These are phyloP conservation scores for Rhyacophila evoluta DNA, from an alignment of 2,888 invertebrate genomes.

Conservation along the genomic window DNA sequence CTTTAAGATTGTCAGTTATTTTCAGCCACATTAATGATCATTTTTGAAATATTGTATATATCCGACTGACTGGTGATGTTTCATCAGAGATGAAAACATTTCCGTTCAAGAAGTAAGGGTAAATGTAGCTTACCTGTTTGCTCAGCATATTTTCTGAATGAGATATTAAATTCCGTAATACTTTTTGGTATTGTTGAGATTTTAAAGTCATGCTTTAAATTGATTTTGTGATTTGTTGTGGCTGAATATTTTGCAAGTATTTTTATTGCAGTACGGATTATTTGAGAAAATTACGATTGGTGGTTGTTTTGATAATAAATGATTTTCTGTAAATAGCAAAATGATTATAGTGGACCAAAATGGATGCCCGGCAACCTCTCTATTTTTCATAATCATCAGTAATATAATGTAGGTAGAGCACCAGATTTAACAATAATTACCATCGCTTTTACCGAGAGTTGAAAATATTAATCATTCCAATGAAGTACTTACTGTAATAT, in stretches of 20 bases:
- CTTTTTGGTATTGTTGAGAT: background rate
- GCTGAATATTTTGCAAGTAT: background rate
- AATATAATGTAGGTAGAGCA: conserved; percentile 49
- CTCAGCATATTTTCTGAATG: background rate
- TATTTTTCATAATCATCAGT: conserved; percentile 49
- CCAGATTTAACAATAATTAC: conserved; percentile 37
- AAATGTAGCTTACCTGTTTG: background rate
- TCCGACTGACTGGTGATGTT: background rate
- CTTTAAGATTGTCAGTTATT: background rate
- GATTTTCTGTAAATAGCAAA: conserved; percentile 28
- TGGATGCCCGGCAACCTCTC: conserved; percentile 53
- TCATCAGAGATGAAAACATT: background rate
- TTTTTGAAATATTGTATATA: background rate
- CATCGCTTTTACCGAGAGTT: conserved; percentile 31
- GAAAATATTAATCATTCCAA: conserved; percentile 13
- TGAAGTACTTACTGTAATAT: conserved; percentile 1
- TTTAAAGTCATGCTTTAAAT: background rate
- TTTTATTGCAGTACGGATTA: background rate
- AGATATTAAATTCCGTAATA: background rate
- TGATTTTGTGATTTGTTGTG: background rate
- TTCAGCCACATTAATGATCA: background rate
- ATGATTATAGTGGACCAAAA: conserved; percentile 48
- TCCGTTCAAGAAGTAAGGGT: background rate
- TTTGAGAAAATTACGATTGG: background rate
- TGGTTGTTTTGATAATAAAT: conserved; percentile 15